phyloP scores from a whole-genome alignment of 2,888 invertebrate species.

The Netelia fuscicornis region DNA sequence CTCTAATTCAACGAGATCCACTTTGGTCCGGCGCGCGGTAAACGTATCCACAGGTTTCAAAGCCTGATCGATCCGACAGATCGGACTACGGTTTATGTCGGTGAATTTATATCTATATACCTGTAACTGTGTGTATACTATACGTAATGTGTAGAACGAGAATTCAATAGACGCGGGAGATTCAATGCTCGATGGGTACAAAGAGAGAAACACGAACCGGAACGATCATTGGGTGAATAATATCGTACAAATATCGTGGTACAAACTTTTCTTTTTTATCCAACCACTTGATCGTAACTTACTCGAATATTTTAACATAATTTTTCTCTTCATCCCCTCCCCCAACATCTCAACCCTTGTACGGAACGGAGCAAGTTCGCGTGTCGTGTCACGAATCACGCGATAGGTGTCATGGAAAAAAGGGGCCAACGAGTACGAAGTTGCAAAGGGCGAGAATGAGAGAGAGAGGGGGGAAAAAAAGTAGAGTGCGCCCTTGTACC shows the following conservation, averaged over 20 bases:
- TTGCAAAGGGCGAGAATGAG: no score
- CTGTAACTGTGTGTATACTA: not conserved
- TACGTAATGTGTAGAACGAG: not conserved
- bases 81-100: not conserved
- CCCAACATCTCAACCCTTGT: not conserved
- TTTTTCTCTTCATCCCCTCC: not conserved
- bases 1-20: slow-evolving; percentile 41
- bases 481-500: slow-evolving; percentile 8
- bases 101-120: no score
- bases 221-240: slow-evolving; percentile 5
- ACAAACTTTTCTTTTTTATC: not conserved
- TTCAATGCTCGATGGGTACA: slow-evolving; percentile 17
- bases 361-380: not conserved
- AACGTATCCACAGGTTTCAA: not conserved
- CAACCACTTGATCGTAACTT: slow-evolving; percentile 6
- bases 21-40: slow-evolving; percentile 10
- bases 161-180: slow-evolving; percentile 35
- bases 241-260: not conserved
- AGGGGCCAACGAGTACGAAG: not conserved
- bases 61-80: slow-evolving; percentile 6
- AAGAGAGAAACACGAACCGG: slow-evolving; percentile 12
- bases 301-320: slow-evolving; percentile 2
- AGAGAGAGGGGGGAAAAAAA: not conserved
- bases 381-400: slow-evolving; percentile 34
- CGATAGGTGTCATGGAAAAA: slow-evolving; percentile 24